Base-by-base conservation (phyloP, 2,797 vertebrate genomes). In the Rhodeus uyekii region DNA sequence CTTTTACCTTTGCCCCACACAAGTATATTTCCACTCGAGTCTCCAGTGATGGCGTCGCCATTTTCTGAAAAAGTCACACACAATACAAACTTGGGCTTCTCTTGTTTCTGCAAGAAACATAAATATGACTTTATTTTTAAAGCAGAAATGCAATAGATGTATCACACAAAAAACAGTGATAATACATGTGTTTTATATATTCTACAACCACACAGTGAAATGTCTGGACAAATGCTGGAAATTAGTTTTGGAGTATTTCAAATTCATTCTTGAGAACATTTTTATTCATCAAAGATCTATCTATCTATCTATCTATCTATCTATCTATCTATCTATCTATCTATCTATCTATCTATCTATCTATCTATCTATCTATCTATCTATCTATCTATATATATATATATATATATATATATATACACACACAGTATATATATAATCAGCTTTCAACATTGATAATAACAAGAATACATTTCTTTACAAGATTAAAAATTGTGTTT, bases 81-180 rank as follows among this genome's bases (percentile, higher is more conserved):
- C 81, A 99, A 92, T 87, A 99, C 97, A 93, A 99, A 99, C 95
- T 99, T 99, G 93, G 98, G 98, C 93, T 99, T 99, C 93, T 99
- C 98, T 91, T 99, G 98, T 96, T 99, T 99, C 98, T 99, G 95
- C 42, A 90, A 89, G 75, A 86, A 87, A 89, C 29, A 91, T 80
- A 93, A 88, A 89, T 48, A 89, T 85, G 24, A 50, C 50, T 86
- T 85, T 86, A 80, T 86, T 89, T 85, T 86, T 77, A 32, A 71
- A 76, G 24, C 81, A 84, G 72, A 85, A 69, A 86, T 63, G 72
- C 65, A 86, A 50, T 65, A 81, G 9, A 50, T 29, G 39, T 65
- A 63, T 67, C 39, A 80, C 64, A 80, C 39, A 77, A 77, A 16
- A 38, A 46, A 32, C 18, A 81, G 34, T 74, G 73, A 76, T 9